Evolutionary conservation across 2,797 vertebrate species (phyloP), one percentile per base, ranked within the genome.

Genomic region (Brachyalestes nurse): DNA sequence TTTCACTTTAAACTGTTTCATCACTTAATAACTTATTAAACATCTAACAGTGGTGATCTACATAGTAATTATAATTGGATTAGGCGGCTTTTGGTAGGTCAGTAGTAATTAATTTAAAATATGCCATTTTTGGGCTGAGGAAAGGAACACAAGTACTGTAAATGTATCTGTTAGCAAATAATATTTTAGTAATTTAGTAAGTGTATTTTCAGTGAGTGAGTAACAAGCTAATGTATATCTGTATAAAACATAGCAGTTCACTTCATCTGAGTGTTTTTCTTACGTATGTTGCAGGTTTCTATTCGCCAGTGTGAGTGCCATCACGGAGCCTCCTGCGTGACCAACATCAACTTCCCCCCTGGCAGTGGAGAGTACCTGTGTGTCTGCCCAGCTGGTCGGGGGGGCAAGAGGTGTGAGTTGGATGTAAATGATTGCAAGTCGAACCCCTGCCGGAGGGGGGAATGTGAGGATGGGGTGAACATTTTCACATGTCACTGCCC

Each of bases 401-500:
- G 87, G 77, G 97, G 97, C 28, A 78, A 75, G 42, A 86, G 90
- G 82, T 99, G 96, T 62, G 93, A 97, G 88, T 85, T 89, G 61
- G 89, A 95, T 77, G 69, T 92, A 0, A 93, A 96, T 61, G 91
- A 95, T 80, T 97, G 97, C 82, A 91, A 91, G 40, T 94, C 93
- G 5, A 95, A 92, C 90, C 96, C 93, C 6, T 98, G 96, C 93
- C 93, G 92, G 62, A 58, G 88, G 83, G 96, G 96, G 55, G 93
- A 69, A 81, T 99, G 97, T 79, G 83, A 95, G 4, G 93, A 96
- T 73, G 90, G 87, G 55, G 86, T 92, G 77, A 93, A 93, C 88
- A 90, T 90, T 83, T 97, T 97, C 87, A 92, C 90, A 86, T 99
- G 96, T 81, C 80, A 94, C 88, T 98, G 96, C 81, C 94, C 95